These are phyloP conservation scores for Drosophila pegasa DNA, from an alignment of 2,888 invertebrate genomes.

Conservation along the genomic window DNA sequence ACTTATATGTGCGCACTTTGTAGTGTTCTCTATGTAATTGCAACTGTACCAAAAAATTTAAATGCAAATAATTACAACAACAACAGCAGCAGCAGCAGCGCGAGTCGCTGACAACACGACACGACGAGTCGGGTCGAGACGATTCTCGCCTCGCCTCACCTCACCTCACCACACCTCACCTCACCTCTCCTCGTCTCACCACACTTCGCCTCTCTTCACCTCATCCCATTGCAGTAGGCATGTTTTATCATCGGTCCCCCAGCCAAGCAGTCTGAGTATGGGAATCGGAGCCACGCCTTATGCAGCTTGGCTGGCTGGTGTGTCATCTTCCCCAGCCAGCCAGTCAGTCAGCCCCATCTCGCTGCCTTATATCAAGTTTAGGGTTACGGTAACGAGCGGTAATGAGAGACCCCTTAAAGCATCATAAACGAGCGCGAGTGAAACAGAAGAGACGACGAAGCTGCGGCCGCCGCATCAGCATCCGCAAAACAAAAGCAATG, in stretches of 20 bases:
- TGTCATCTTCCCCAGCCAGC: constrained; percentile 49
- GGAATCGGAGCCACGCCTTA: constrained; percentile 71
- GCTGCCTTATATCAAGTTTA: constrained; percentile 43
- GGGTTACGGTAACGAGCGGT: constrained; percentile 64
- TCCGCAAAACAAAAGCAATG: constrained; percentile 65
- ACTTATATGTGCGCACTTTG: not conserved
- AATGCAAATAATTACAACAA: constrained; percentile 50
- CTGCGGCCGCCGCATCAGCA: constrained; percentile 17
- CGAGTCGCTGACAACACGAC: constrained; percentile 4
- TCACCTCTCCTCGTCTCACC: not conserved
- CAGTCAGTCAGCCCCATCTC: constrained; percentile 2
- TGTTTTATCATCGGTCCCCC: constrained; percentile 28
- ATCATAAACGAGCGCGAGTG: constrained; percentile 51
- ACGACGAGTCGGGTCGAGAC: not conserved
- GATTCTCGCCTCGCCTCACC: not conserved
- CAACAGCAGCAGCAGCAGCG: not conserved
- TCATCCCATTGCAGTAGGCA: constrained; percentile 39
- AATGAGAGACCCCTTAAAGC: constrained; percentile 54
- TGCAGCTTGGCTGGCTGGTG: constrained; percentile 34
- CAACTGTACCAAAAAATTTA: constrained; percentile 40
- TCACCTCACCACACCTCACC: not conserved
- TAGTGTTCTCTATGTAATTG: constrained; percentile 7
- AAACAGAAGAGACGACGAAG: constrained; percentile 48
- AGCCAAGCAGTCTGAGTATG: constrained; percentile 41
- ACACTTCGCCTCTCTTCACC: not conserved